A percentile compares a stretch with the other conserved stretches of the same genome.
Conservation (phyloP, 2,797 vertebrate species). For the Hipposideros larvatus region DNA sequence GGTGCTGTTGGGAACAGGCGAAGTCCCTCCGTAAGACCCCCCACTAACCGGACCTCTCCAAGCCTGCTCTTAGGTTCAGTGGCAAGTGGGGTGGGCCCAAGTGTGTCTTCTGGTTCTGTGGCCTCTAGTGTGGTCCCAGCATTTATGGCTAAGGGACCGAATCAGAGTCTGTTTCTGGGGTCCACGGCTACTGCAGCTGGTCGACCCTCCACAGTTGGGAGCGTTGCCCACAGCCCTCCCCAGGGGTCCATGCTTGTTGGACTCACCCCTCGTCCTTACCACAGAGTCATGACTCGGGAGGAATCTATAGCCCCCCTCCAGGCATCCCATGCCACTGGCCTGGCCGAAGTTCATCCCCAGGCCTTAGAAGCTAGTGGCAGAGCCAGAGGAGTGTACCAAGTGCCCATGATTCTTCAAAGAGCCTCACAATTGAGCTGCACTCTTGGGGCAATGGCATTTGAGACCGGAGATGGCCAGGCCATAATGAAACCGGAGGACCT, state of each 20-base stretch:
- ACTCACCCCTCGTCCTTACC: background rate
- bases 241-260: conserved; percentile 25
- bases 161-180: background rate
- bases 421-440: background rate
- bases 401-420: background rate
- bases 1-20: background rate
- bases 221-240: background rate
- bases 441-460: accelerated
- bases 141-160: background rate
- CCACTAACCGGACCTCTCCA: background rate
- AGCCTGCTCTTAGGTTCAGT: background rate
- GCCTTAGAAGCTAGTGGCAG: background rate
- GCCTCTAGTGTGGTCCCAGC: background rate
- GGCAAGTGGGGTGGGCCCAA: accelerated
- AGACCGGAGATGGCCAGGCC: background rate
- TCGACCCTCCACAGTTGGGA: background rate
- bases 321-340: too few species aligned
- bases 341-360: background rate
- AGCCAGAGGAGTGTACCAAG: accelerated
- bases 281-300: background rate
- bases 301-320: background rate
- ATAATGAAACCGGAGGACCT: background rate
- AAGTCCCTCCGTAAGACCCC: accelerated
- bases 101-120: background rate
- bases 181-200: background rate